Evolutionary conservation across 2,888 invertebrate species (phyloP).

Genomic region (Cephus pygmeus): DNA sequence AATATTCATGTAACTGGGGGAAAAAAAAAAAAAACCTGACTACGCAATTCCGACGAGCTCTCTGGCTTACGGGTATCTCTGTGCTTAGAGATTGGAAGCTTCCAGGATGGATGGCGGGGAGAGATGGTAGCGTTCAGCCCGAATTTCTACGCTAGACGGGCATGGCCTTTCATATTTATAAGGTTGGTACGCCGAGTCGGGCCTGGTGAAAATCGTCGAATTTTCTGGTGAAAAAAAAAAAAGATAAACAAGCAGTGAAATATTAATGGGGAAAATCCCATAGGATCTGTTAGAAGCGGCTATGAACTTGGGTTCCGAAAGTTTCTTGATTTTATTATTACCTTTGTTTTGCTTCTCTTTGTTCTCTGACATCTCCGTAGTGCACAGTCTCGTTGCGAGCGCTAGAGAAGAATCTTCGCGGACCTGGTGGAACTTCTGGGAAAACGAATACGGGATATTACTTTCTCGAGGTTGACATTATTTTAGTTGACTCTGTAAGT

Average conservation of each 20-base stretch:
- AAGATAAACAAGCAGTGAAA: background rate
- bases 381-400: background rate
- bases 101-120: background rate
- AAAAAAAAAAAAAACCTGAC: slow-evolving; percentile 35
- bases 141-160: background rate
- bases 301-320: background rate
- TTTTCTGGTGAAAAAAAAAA: slow-evolving; percentile 20
- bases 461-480: slow-evolving; percentile 13
- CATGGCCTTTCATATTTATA: background rate
- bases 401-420: background rate
- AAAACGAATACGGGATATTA: no score
- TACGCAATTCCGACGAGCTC: slow-evolving; percentile 31
- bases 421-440: no score
- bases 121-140: background rate
- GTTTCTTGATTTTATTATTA: background rate
- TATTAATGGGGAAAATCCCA: background rate
- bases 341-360: background rate
- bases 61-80: slow-evolving; percentile 20
- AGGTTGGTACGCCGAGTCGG: background rate
- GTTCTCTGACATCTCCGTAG: background rate
- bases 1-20: slow-evolving; percentile 37
- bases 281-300: background rate
- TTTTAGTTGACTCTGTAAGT: slow-evolving; percentile 20
- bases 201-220: slow-evolving; percentile 1
- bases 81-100: background rate